Base-by-base conservation (phyloP, 2,888 invertebrate species). In the Camptogramma bilineatum region DNA sequence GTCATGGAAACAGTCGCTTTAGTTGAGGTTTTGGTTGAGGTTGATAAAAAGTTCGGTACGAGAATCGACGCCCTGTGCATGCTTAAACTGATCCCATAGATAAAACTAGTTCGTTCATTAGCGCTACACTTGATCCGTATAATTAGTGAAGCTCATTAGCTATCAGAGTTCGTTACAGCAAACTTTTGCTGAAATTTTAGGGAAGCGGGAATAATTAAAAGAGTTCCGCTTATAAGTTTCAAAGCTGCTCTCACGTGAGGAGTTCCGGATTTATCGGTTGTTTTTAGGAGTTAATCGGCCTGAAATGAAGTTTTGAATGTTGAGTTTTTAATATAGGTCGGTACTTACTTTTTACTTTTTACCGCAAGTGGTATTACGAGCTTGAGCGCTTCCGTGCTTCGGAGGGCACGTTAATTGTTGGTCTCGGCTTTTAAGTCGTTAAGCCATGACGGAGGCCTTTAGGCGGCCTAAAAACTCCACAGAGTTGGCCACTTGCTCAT, bases 201-300 rank as follows among this genome's bases (percentile, higher is more conserved):
- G 71, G 68, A 74, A 78, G 69, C 73, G 68, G 73, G 83, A 81
- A 83, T 85, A 85, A 85, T 86, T 85, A 85, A 85, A 85, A 85
- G 83, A 85, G 84, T 84, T 85, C 64, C 64, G 73, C 75, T 75
- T 72, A 74, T 62, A 75, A 74, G 80, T 81, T 83, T 76, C 71
- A 77, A 82, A 84, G 82, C 80, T 69, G 82, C 80, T 69, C 78
- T 28, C 28, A 28, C 28, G 78, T 75, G 77, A 73, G 56, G 73
- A 55, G 73, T 68, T 70, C 69, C 70, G 69, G 19, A 53, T 31
- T 28, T 34, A 71, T 48, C 9, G 46, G 13, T 39, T 39, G 34
- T 39, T 39, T 31, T 39, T 28, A 28, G 28, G 28, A 39, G 34
- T 13, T 39, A 28, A 39, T 39, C 34, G 34, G 4, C 34, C 4